A percentile compares a stretch with the other conserved stretches of the same genome.
Evolutionary conservation across 2,113 vertebrate genomes (phyloP).

Genomic region (Ornithorhynchus anatinus): DNA sequence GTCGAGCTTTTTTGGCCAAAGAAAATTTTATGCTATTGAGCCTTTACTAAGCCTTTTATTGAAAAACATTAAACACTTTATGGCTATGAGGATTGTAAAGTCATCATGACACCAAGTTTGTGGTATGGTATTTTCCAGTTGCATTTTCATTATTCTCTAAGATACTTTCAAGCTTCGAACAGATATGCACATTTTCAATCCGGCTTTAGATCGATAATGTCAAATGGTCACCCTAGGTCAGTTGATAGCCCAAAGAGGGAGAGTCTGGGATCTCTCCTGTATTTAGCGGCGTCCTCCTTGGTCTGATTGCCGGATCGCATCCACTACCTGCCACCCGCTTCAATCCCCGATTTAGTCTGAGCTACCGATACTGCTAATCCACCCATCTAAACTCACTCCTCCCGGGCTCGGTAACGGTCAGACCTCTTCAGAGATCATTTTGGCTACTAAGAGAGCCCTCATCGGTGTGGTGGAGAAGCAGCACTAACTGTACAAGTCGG

Average conservation of each 20-base stretch:
- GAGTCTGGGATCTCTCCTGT: not conserved
- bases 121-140: constrained; percentile 43
- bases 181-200: constrained; percentile 6
- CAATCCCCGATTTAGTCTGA: not conserved
- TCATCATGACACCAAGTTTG: constrained; percentile 33
- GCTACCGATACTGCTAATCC: not conserved
- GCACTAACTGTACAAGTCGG: too few relatives aligned
- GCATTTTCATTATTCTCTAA: constrained; percentile 34
- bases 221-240: not conserved
- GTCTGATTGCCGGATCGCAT: not conserved
- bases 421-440: too few relatives aligned
- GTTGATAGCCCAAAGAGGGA: not conserved
- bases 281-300: not conserved
- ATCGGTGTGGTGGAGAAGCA: too few relatives aligned
- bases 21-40: constrained; percentile 64
- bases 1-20: constrained; percentile 53
- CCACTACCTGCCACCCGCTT: not conserved
- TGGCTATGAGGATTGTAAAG: constrained; percentile 56
- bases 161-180: constrained; percentile 21
- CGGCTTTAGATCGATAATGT: not conserved
- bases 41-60: constrained; percentile 64
- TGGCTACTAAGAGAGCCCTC: too few relatives aligned
- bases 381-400: not conserved
- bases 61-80: constrained; percentile 62
- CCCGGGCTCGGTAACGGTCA: not conserved